Base-by-base conservation (phyloP, 2,888 invertebrate species). In the Tetragonula carbonaria region DNA sequence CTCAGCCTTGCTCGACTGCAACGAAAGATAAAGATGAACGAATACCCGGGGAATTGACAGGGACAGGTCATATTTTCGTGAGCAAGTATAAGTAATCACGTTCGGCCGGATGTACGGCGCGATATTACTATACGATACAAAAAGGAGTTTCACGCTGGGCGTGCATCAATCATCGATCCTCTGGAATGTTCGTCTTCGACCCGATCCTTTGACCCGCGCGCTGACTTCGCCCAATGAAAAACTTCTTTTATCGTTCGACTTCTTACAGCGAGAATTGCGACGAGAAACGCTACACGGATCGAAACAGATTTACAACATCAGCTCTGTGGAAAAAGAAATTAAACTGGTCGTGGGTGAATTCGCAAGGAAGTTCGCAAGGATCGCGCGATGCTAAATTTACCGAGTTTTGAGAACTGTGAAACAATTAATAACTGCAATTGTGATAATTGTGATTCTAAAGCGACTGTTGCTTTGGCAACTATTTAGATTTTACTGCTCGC, bases 51-150 rank as follows among this genome's bases (percentile, higher is more conserved):
- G 70, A 85, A 85, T 82, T 72, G 84, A 82, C 79, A 85, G 73
- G 53, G 75, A 85, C 79, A 78, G 82, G 84, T 83, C 75, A 76
- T 76, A 75, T 75, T 79, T 83, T 59, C 68, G 63, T 53, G 55
- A 73, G 53, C 51, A 65, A 59, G 68, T 75, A 65, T 84, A 75
- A 84, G 84, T 85, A 83, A 85, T 84, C 75, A 33, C 84, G 79
- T 65, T 79, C 73, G 70, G 51, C 51, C 50, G 72, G 75, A 68
- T 73, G 59, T 65, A 65, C 67, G 45, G 45, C 74, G 74, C 74
- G 74, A 72, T 82, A 85, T 75, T 82, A 45, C 68, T 53, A 63
- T 67, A 53, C 38, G 79, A 73, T 83, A 72, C 16, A 62, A 85
- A 79, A 84, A 80, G 57, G 45, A 78, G 74, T 23, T 21, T n/a